These are phyloP conservation scores for Syndactyla subalaris DNA, from an alignment of 2,797 vertebrate genomes.

Conservation along the genomic window DNA sequence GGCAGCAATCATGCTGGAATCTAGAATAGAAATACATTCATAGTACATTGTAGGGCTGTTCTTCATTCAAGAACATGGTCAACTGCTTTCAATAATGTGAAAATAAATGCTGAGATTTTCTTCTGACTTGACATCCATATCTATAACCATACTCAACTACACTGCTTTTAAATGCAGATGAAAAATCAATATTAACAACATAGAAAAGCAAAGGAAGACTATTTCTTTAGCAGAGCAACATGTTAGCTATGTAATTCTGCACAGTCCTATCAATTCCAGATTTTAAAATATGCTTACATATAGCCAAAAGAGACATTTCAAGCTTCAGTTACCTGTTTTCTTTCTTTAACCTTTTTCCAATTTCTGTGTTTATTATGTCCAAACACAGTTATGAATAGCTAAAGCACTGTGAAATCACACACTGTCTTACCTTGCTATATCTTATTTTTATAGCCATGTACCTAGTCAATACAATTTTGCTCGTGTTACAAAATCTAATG, in stretches of 20 bases:
- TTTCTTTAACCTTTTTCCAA: neutral
- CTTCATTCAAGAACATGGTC: neutral
- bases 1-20: conserved; percentile 65
- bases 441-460: neutral
- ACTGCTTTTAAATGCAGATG: neutral
- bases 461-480: neutral
- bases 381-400: neutral
- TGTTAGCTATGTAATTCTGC: neutral
- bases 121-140: neutral
- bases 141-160: neutral
- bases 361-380: neutral
- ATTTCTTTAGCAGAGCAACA: neutral
- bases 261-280: neutral
- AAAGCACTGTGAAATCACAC: neutral
- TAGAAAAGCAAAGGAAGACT: neutral
- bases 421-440: neutral
- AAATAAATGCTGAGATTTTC: neutral
- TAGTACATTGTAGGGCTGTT: neutral
- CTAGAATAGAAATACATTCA: neutral
- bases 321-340: neutral
- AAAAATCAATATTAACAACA: neutral
- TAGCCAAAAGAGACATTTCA: neutral
- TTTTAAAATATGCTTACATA: neutral
- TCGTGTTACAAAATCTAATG: neutral
- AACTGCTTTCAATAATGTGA: neutral